Base-by-base conservation (phyloP, 2,113 vertebrate species). In the Gavialis gangeticus region DNA sequence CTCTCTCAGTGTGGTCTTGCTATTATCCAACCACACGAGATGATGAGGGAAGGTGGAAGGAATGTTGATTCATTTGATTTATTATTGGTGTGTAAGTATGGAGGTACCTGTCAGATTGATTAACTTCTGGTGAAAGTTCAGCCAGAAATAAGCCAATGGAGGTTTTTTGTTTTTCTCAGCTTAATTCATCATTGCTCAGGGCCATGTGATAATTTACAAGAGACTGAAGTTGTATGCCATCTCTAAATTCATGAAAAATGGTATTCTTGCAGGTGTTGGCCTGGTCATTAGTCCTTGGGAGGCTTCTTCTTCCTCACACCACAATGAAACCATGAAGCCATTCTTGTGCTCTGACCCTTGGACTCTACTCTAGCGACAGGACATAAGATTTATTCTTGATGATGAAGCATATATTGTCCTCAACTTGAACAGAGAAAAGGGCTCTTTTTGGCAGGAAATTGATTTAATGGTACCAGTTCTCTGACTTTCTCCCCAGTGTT, bases 121-220 rank as follows among this genome's bases (percentile, higher is more conserved):
- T 94, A 96, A 95, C 85, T 93, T 85, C 87, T 89, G n/a, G 90
- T 46, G 54, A 93, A 89, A 73, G 59, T 84, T 88, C 69, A 94
- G n/a, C 83, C 87, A 91, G 66, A 83, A 46, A 64, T 54, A 80
- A 57, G 60, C 79, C 85, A 83, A 57, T 17, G 57, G 81, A 79
- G 63, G 85, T 46, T 17, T 89, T 94, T 93, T 62, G 24, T 13
- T n/a, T 57, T 37, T 57, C 18, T 62, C 75, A 37, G 87, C 79
- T 94, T 93, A 89, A 93, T 95, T 94, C 66, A 46, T 97, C 85
- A 78, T 88, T 75, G 92, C 95, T 96, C 75, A 86, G 93, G 96
- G 95, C 93, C 84, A 66, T 0, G 0, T 2, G 1, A 69, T 96
- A 79, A 95, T 90, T 94, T 96, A 73, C 88, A 78, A 87, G 92